Evolutionary conservation across 2,888 invertebrate genomes (phyloP), one percentile per base, ranked within the genome.

Genomic region (Megalurothrips usitatus): DNA sequence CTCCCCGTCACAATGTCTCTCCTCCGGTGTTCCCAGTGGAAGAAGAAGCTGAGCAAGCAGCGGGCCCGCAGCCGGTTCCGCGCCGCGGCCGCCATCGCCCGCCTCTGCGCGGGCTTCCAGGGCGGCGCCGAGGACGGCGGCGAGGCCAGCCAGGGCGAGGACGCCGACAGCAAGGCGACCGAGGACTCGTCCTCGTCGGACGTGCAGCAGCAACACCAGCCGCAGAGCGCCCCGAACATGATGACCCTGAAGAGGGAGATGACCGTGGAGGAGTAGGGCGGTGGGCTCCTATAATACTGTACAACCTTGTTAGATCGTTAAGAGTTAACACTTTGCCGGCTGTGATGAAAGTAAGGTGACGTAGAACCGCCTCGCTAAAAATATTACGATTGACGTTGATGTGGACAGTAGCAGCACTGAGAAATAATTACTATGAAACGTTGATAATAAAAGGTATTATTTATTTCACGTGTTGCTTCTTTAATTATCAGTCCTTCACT

Each of bases 31-130:
- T 89, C 89, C 83, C 85, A 91, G 90, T 93, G 92, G 92, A 92
- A 92, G 86, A 91, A 90, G 84, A 92, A 92, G 85, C 88, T 92
- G 85, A 91, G 92, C 81, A 91, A 91, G 85, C 89, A 90, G 86
- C 90, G 89, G 84, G 92, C 92, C 0, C 89, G 90, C 68, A 91
- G 91, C 68, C 89, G 91, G 83, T 93, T 93, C 84, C 92, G 91
- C 86, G 92, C 92, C 19, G 91, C 92, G 1, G 92, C 91, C 52
- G 89, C 92, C 14, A 90, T 92, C 80, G 92, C 92, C 26, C 86
- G 86, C 82, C 83, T 86, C 17, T 86, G 86, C 75, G 84, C 68
- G 11, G 68, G 68, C 68, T 75, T 75, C 68, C 26, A 26, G 68
- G 68, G 68, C 68, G 9, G 26, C 68, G 68, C 68, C 68, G 68